Percentiles rank a stretch among this genome's conserved stretches.
Conservation (phyloP, 2,113 vertebrate genomes). For the Amia ocellicauda region DNA sequence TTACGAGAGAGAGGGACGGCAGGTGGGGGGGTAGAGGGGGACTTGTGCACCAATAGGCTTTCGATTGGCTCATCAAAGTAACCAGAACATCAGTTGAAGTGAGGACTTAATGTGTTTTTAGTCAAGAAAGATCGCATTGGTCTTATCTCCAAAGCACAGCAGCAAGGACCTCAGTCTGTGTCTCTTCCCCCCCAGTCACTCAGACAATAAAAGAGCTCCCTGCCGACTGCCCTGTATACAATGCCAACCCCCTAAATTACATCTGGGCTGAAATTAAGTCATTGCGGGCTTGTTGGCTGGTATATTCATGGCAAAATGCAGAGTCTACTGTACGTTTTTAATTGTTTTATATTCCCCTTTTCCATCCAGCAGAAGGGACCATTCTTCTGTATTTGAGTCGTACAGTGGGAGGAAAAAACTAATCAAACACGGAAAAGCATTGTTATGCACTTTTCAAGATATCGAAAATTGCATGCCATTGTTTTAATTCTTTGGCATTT, state of each 20-base stretch:
- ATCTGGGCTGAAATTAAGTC: neutral
- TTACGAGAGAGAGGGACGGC: slow-evolving; percentile 37
- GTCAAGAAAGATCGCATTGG: slow-evolving; percentile 16
- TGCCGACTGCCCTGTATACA: neutral
- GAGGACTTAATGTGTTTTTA: slow-evolving; percentile 43
- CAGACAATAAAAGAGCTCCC: slow-evolving; percentile 10
- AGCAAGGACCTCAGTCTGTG: slow-evolving; percentile 3
- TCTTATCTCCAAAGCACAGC: slow-evolving; percentile 23
- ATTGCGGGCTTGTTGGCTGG: neutral
- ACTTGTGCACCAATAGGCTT: slow-evolving; percentile 23
- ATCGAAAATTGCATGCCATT: too few species aligned
- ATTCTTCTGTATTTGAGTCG: too few species aligned
- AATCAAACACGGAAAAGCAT: too few species aligned
- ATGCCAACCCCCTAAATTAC: neutral
- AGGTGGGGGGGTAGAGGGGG: slow-evolving; percentile 13
- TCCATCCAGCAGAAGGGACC: too few species aligned
- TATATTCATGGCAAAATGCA: neutral
- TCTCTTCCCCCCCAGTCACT: slow-evolving; percentile 5
- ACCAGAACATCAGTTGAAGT: slow-evolving; percentile 35
- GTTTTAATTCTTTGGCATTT: too few species aligned
- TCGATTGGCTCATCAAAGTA: slow-evolving; percentile 39
- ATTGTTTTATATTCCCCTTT: too few species aligned
- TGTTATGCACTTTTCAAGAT: too few species aligned
- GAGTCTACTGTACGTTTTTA: neutral
- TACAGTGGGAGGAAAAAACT: too few species aligned